Base-by-base conservation (phyloP, 2,113 vertebrate genomes). In the Triplophysa rosa region DNA sequence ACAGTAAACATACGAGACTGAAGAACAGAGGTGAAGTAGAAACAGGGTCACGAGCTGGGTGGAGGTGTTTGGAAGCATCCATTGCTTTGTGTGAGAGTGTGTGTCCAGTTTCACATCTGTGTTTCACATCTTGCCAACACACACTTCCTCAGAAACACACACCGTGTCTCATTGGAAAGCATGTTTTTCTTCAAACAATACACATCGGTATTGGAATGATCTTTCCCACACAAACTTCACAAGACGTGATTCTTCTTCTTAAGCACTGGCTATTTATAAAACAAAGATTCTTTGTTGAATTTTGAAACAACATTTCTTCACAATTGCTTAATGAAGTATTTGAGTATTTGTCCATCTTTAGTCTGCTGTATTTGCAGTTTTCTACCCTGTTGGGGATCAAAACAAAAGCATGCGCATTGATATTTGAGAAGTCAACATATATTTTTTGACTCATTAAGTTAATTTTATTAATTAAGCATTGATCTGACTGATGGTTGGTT, bases 31-130 rank as follows among this genome's bases (percentile, higher is more conserved):
- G 24, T n/a, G 54, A 49, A 10, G 66, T 59, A 64, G 47, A 70
- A 72, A 67, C 52, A 47, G 81, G 75, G 81, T 78, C 76, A 78
- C 11, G n/a, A 47, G 47, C 26, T 71, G 67, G 77, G 77, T 37
- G 70, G 69, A 29, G 72, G 11, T 70, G 68, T 33, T 24, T 8
- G 52, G 26, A 71, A 37, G 26, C n/a, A 0, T n/a, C 16, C 2
- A n/a, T 24, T 3, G 33, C 40, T 74, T 74, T 74, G 70, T 73
- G 54, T 54, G n/a, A 42, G 37, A 45, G 23, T 24, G 21, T 73
- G 58, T 77, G 62, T 77, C 47, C 74, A 77, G 45, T 77, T 64
- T 65, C 74, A 65, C 62, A 76, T 76, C 61, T 76, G 73, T 14
- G 61, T 76, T 76, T 65, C 19, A 49, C 62, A 77, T 66, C 74